Conservation (phyloP, 2,113 vertebrate species). For the Dipodomys merriami region DNA sequence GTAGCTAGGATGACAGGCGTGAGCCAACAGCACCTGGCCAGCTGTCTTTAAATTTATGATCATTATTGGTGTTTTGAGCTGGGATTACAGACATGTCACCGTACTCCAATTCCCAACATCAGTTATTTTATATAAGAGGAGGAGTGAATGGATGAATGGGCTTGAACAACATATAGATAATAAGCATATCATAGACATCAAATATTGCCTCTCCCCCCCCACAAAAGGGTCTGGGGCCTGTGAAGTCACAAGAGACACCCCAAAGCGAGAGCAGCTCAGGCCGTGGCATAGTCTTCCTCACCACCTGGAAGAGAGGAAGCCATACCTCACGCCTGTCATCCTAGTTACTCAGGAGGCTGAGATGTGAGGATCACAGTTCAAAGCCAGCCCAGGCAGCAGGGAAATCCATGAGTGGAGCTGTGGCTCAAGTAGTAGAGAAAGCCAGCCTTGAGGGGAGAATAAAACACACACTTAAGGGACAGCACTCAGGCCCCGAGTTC, state of each 20-base stretch:
- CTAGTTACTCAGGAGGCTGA: no score
- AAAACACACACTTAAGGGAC: no score
- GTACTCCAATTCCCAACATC: background rate
- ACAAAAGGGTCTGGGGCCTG: background rate
- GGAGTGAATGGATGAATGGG: background rate
- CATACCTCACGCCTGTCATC: no score
- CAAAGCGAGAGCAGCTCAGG: background rate
- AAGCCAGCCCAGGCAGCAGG: no score
- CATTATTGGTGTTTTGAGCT: background rate
- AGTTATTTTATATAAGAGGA: slow-evolving; percentile 1
- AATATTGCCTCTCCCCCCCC: background rate
- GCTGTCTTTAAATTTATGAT: background rate
- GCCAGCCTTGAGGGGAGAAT: no score
- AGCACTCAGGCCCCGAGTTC: no score
- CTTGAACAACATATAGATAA: slow-evolving; percentile 14
- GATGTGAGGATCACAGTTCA: no score
- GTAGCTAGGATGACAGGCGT: no score
- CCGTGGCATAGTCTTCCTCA: background rate
- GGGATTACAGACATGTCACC: background rate
- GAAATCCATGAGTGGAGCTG: no score
- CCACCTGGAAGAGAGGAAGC: no score
- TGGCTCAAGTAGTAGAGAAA: no score
- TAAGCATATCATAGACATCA: background rate
- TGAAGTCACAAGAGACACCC: background rate
- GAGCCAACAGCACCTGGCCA: background rate